Evolutionary conservation across 2,113 vertebrate genomes (phyloP).

Genomic region (Chlorocebus sabaeus): DNA sequence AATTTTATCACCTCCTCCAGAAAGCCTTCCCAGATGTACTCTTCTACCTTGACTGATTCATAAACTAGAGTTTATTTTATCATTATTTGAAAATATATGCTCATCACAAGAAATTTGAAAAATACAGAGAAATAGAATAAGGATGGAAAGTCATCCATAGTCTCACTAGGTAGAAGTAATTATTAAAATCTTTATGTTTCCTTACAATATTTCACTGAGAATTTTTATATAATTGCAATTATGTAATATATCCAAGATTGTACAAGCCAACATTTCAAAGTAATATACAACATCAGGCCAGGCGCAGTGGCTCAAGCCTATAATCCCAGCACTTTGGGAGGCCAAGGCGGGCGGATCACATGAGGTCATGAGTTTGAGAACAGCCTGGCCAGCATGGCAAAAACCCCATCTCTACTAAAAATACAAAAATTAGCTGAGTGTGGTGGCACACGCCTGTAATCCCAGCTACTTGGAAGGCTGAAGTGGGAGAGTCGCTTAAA

Average conservation of each 20-base stretch:
- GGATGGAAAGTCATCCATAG: not conserved
- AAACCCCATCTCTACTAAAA: too few relatives aligned
- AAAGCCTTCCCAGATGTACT: not conserved
- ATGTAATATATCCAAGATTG: not conserved
- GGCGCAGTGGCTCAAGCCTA: too few relatives aligned
- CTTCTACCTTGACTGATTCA: not conserved
- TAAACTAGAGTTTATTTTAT: not conserved
- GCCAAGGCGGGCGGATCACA: too few relatives aligned
- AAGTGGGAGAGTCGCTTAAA: too few relatives aligned
- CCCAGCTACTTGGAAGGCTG: too few relatives aligned
- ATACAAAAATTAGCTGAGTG: too few relatives aligned
- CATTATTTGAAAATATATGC: not conserved
- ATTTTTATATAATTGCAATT: constrained; percentile 1
- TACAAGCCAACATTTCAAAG: not conserved
- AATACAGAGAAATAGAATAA: not conserved
- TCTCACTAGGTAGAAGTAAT: not conserved
- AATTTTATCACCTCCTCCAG: not conserved
- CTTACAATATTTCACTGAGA: not conserved
- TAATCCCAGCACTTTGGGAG: too few relatives aligned
- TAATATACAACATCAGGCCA: not conserved
- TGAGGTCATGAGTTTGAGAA: too few relatives aligned
- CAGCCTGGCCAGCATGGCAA: too few relatives aligned
- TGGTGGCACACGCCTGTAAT: too few relatives aligned
- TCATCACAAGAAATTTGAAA: constrained; percentile 10
- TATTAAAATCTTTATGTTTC: not conserved